Evolutionary conservation across 2,113 vertebrate genomes (phyloP).

Genomic region (Scytalopus superciliaris): DNA sequence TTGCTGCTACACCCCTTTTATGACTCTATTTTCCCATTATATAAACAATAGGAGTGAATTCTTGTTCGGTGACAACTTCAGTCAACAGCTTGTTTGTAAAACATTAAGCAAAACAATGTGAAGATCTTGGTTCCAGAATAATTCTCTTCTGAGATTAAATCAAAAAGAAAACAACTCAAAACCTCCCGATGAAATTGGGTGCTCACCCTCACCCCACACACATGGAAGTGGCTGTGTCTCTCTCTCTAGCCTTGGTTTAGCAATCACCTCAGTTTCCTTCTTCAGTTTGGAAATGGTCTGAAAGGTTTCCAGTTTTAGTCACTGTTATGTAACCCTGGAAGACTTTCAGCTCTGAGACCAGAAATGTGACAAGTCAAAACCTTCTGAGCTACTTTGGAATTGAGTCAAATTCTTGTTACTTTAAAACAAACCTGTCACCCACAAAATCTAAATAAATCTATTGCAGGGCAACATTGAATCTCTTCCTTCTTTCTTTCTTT

Average conservation of each 20-base stretch:
- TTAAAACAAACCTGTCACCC: neutral
- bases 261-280: constrained; percentile 31
- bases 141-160: neutral
- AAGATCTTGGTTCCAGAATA: neutral
- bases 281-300: neutral
- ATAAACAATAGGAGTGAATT: constrained; percentile 31
- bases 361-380: constrained; percentile 46
- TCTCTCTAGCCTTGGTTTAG: neutral
- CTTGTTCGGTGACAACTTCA: constrained; percentile 38
- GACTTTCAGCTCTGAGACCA: constrained; percentile 26
- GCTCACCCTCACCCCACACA: neutral
- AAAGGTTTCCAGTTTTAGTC: constrained; percentile 42
- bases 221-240: neutral
- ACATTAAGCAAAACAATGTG: constrained; percentile 22
- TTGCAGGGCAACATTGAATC: neutral
- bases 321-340: constrained; percentile 57
- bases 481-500: neutral
- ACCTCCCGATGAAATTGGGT: neutral
- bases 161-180: constrained; percentile 7
- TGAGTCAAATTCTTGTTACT: neutral
- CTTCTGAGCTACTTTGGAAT: constrained; percentile 8
- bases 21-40: neutral
- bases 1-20: neutral
- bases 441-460: neutral
- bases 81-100: constrained; percentile 28